These are phyloP conservation scores for Pediacus dermestoides DNA, from an alignment of 2,888 invertebrate species.

Conservation along the genomic window DNA sequence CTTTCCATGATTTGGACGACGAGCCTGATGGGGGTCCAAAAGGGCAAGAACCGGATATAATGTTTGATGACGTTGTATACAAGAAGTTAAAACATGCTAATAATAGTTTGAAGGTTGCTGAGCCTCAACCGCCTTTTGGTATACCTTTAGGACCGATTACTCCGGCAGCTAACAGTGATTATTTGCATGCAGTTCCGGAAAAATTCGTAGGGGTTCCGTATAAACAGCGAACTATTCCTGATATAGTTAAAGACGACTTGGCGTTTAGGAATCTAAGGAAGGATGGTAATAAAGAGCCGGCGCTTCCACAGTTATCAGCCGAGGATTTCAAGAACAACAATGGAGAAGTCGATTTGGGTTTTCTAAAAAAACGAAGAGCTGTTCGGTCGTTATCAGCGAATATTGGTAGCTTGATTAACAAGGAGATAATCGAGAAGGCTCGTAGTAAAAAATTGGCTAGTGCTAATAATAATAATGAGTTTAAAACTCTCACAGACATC, in stretches of 20 bases:
- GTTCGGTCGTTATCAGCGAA: conserved; percentile 81
- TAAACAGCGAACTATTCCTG: conserved; percentile 69
- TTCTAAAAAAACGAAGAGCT: conserved; percentile 71
- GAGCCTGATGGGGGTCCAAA: conserved; percentile 46
- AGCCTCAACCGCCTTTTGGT: conserved; percentile 87
- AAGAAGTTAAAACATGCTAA: conserved; percentile 77
- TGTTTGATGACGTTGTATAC: conserved; percentile 80
- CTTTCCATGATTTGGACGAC: conserved; percentile 59
- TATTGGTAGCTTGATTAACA: conserved; percentile 72
- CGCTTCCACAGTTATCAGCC: conserved; percentile 49
- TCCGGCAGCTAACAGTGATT: conserved; percentile 77
- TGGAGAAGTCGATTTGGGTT: conserved; percentile 50
- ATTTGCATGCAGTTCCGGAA: conserved; percentile 73
- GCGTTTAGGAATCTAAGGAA: conserved; percentile 82
- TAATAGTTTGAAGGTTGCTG: conserved; percentile 64
- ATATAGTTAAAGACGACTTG: conserved; percentile 81
- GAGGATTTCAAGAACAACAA: conserved; percentile 53
- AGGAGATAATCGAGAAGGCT: conserved; percentile 51
- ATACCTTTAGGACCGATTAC: conserved; percentile 83
- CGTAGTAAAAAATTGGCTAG: conserved; percentile 24
- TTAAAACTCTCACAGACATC: conserved; percentile 45
- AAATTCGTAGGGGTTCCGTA: conserved; percentile 57
- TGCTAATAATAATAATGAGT: conserved; percentile 31
- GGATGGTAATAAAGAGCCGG: conserved; percentile 60
- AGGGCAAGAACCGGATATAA: conserved; percentile 72